Conservation (phyloP, 2,888 invertebrate genomes). For the Dorcus parallelipipedus region DNA sequence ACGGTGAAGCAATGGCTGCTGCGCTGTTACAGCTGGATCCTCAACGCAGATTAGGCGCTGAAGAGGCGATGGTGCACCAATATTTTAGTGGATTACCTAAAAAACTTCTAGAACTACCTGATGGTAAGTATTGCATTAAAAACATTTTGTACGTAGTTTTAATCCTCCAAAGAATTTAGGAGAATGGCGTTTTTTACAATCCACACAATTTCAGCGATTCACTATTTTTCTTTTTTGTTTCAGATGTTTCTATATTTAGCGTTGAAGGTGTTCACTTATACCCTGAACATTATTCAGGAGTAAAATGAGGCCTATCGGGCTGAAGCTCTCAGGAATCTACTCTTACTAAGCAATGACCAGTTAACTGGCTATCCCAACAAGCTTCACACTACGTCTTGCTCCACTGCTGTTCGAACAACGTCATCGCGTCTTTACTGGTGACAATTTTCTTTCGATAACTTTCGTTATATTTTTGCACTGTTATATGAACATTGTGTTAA, state of each 20-base stretch:
- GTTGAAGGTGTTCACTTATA: conserved; percentile 87
- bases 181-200: not conserved
- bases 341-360: conserved; percentile 34
- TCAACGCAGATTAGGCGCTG: conserved; percentile 79
- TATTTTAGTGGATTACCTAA: conserved; percentile 91
- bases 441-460: not conserved
- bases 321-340: conserved; percentile 40
- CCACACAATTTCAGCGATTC: not conserved
- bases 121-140: conserved; percentile 64
- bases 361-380: conserved; percentile 23
- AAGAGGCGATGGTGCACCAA: conserved; percentile 79
- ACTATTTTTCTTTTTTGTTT: conserved; percentile 48
- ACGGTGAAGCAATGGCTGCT: conserved; percentile 85
- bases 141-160: not conserved
- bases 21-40: conserved; percentile 86
- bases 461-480: too few relatives aligned
- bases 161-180: too few relatives aligned
- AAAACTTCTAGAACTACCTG: conserved; percentile 86
- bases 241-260: conserved; percentile 94
- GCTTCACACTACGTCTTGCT: conserved; percentile 32
- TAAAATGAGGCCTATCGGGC: conserved; percentile 26
- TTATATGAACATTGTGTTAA: too few relatives aligned
- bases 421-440: not conserved
- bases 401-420: conserved; percentile 21
- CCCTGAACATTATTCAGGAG: conserved; percentile 65